These are phyloP conservation scores for Mesoligia furuncula DNA, from an alignment of 2,888 invertebrate species.

Conservation along the genomic window DNA sequence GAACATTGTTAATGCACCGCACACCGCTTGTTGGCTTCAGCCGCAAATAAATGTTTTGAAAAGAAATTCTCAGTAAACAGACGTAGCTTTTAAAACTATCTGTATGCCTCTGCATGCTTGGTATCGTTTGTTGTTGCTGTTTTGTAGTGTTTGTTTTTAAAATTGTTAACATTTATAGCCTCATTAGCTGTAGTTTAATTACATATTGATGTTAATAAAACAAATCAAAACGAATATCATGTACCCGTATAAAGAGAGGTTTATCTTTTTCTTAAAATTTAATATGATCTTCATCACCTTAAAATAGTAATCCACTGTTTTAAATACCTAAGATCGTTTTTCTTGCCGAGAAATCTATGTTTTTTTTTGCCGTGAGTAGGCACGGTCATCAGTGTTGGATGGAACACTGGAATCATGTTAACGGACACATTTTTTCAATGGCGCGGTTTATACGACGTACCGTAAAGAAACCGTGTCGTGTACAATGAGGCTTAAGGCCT, in stretches of 20 bases:
- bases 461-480: no score
- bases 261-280: neutral
- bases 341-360: neutral
- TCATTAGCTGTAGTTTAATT: neutral
- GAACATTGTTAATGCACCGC: slow-evolving; percentile 54
- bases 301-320: neutral
- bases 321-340: neutral
- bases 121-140: slow-evolving; percentile 1
- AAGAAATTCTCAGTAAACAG: slow-evolving; percentile 26
- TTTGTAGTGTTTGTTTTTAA: neutral
- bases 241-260: neutral
- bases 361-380: neutral
- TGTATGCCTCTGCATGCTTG: neutral
- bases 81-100: slow-evolving; percentile 25
- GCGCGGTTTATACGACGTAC: no score
- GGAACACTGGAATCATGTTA: neutral
- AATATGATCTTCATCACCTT: neutral
- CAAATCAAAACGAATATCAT: no score
- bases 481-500: neutral
- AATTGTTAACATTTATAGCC: neutral
- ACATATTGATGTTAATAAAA: neutral
- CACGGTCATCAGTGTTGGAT: neutral
- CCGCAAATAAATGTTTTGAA: slow-evolving; percentile 32
- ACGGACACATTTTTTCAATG: neutral
- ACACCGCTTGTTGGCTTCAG: slow-evolving; percentile 22